Evolutionary conservation across 2,797 vertebrate genomes (phyloP), one percentile per base, ranked within the genome.

Genomic region (Gephyroberyx darwinii): DNA sequence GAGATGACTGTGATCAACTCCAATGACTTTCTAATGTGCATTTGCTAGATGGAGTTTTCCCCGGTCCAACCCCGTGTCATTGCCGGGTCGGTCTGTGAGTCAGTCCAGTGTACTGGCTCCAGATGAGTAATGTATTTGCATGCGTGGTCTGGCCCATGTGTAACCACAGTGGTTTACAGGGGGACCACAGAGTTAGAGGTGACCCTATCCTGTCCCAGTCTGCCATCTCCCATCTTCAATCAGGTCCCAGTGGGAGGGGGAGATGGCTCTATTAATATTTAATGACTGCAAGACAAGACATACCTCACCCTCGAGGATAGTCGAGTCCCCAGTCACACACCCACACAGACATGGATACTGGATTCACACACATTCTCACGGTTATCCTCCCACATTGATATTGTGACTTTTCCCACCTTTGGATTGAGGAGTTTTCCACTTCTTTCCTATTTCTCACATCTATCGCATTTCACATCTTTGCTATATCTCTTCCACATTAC

Each of bases 201-300:
- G 90, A 93, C 90, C 81, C 85, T 73, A 9, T 77, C 65, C 65
- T 59, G 59, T 74, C 69, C 85, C 70, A 3, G 10, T 61, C 31
- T 53, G 69, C 74, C 64, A 65, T 79, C 80, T 79, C 70, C 84
- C 74, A 75, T 81, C 86, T 84, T 85, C 89, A 90, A 68, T 85
- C 86, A 85, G 80, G 68, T 67, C 81, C 77, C 78, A 81, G 79
- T 50, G 69, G 77, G 83, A 80, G 81, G 75, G 52, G 66, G 59
- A 78, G 59, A 78, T 88, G 88, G 75, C 64, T 68, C 56, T 65
- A 76, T 93, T 91, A 90, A 93, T 92, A 92, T 93, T 91, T 92
- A 91, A 93, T 91, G 82, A 82, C 63, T 64, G 63, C 76, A 82
- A 84, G 84, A 87, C 79, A 87, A 82, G 83, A 80, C 75, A 66